Evolutionary conservation across 2,797 vertebrate species (phyloP), one percentile per base, ranked within the genome.

Genomic region (Pipistrellus nathusii): DNA sequence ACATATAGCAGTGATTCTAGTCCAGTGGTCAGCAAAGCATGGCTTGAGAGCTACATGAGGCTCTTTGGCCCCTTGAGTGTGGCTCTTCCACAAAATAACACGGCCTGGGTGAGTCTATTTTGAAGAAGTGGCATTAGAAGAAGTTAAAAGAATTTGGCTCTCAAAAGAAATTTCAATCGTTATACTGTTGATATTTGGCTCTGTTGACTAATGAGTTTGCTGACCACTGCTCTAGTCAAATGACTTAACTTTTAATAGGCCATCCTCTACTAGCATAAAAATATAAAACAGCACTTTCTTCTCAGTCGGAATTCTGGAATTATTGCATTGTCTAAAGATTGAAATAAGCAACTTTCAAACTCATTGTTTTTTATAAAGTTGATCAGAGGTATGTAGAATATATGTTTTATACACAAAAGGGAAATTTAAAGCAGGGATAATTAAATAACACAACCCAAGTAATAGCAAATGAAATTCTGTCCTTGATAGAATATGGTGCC

Each of bases 321-420:
- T 68, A 83, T 41, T 94, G 15, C 15, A 72, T 95, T 93, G 53
- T 68, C 41, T 90, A 73, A 73, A 21, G 38, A 94, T 27, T 83
- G 92, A 53, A 80, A 68, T 62, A 68, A 86, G 23, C 55, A 68
- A 62, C 41, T 76, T 92, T 12, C 17, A 72, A n/a, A 77, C 8
- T 77, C 44, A 66, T 12, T 64, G 32, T 46, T 85, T 85, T 91
- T 92, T 27, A 55, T 23, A 44, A 71, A 88, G 23, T 21, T 48
- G 59, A 80, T 25, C 57, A 41, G 73, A 91, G 12, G 23, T 59
- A 69, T n/a, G 8, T 4, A 68, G n/a, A 18, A 23, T 32, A 21
- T 32, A 5, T 75, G 69, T 81, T 85, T 69, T 81, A 55, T 27
- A 62, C 13, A 81, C 0, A 59, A 75, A 81, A 85, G 18, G 35